phyloP scores from a whole-genome alignment of 2,888 invertebrate species.

The Craniophora ligustri region DNA sequence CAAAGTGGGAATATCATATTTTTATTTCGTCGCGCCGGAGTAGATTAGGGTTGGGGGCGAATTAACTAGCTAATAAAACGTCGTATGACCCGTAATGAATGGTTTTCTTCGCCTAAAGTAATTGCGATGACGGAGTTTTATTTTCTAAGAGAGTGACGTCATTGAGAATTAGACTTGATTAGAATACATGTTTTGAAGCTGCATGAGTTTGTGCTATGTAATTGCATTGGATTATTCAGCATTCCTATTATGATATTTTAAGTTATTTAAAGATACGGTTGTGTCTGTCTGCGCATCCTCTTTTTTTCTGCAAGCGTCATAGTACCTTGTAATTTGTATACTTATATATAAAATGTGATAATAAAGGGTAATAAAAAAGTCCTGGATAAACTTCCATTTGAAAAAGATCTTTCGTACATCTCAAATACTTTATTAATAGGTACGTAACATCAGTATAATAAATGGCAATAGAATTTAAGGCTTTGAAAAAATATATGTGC shows the following conservation, averaged over 20 bases:
- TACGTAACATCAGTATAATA: slow-evolving; percentile 59
- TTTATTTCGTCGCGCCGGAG: slow-evolving; percentile 60
- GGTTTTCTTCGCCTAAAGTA: slow-evolving; percentile 15
- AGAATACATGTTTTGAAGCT: too few relatives aligned
- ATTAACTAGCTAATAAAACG: slow-evolving; percentile 44
- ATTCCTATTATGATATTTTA: too few relatives aligned
- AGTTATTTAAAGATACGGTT: too few relatives aligned
- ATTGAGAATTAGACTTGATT: too few relatives aligned
- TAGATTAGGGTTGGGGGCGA: slow-evolving; percentile 54
- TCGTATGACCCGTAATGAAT: slow-evolving; percentile 21
- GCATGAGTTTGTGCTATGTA: too few relatives aligned
- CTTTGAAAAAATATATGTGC: slow-evolving; percentile 84
- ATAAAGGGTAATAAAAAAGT: slow-evolving; percentile 2
- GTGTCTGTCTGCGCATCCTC: too few relatives aligned
- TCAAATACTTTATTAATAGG: slow-evolving; percentile 55
- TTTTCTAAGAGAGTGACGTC: neutral
- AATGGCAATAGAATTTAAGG: slow-evolving; percentile 75
- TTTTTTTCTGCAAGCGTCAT: too few relatives aligned
- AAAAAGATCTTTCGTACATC: slow-evolving; percentile 48
- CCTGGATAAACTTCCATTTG: slow-evolving; percentile 22
- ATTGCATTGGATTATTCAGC: too few relatives aligned
- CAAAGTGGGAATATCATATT: slow-evolving; percentile 72
- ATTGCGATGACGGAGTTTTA: slow-evolving; percentile 7
- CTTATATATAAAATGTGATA: too few relatives aligned
- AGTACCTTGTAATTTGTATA: too few relatives aligned